Base-by-base conservation (phyloP, 2,888 invertebrate genomes). In the Agonopterix arenella region DNA sequence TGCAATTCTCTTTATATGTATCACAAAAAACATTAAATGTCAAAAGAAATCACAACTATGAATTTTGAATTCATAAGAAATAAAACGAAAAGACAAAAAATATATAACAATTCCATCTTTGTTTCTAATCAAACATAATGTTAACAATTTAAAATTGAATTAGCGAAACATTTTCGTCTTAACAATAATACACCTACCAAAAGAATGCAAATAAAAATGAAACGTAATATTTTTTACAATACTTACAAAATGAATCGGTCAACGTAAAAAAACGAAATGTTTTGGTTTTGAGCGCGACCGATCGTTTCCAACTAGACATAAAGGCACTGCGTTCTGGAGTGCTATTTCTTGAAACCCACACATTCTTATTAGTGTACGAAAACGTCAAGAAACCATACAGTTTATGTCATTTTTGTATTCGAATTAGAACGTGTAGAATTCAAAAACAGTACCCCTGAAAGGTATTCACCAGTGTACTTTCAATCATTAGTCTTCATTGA, bases 11-110 rank as follows among this genome's bases (percentile, higher is more conserved):
- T 46, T 79, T 80, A 80, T 79, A 81, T 76, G 77, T 89, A 89
- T 89, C 89, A 89, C 89, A 89, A 88, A 84, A 84, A 88, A 89
- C 88, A 89, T 89, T 89, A 80, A 79, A 89, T 89, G 89, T 89
- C 84, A 80, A 77, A 89, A 81, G 76, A 88, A 90, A 90, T 90
- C 90, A 90, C 90, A 90, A 88, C 73, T 86, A 86, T 89, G 90
- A 90, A 90, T 90, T 90, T 89, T 76, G 61, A 89, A 90, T 90
- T 90, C 90, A 89, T 78, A 80, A 78, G 76, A 77, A 68, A 70
- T 70, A 64, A 71, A 84, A 77, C 68, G 66, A 77, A 79, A 76
- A 60, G 74, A 80, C 74, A 48, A 80, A 84, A n/a, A 81, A 40
- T 84, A 81, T 80, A 82, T 76, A 84, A 80, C 76, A 78, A 75